Conservation (phyloP, 2,113 vertebrate species). For the Rhagologus leucostigma region DNA sequence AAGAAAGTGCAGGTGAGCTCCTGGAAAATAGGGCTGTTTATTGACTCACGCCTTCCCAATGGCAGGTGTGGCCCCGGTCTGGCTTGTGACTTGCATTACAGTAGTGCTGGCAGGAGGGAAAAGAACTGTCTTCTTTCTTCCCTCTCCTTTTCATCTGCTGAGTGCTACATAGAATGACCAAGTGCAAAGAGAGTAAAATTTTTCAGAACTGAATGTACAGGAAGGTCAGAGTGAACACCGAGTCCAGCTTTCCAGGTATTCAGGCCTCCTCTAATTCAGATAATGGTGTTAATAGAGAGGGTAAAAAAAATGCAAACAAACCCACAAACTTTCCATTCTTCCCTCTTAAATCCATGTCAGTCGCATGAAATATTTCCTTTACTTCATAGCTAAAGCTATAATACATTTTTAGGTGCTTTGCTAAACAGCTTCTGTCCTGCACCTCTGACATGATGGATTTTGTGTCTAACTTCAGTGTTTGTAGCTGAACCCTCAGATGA, state of each 20-base stretch:
- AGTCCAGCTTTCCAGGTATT: neutral
- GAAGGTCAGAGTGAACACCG: neutral
- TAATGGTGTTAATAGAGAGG: neutral
- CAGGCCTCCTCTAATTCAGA: neutral
- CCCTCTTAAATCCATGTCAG: neutral
- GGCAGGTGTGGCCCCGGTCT: neutral
- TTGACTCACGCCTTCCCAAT: neutral
- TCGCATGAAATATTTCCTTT: neutral
- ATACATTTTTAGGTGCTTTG: neutral
- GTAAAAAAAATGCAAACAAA: neutral
- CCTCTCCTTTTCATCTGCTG: neutral
- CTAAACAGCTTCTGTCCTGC: neutral
- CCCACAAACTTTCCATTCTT: neutral
- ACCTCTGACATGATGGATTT: neutral
- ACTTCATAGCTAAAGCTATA: neutral
- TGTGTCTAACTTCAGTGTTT: neutral
- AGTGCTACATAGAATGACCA: neutral
- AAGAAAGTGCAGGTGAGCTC: neutral
- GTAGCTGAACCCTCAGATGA: neutral
- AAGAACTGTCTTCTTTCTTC: neutral
- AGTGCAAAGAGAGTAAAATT: neutral
- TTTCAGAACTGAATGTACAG: neutral
- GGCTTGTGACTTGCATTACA: neutral
- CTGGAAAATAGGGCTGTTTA: neutral
- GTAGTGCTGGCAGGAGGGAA: neutral